Evolutionary conservation across 2,113 vertebrate species (phyloP).

Genomic region (Uropsilus gracilis): DNA sequence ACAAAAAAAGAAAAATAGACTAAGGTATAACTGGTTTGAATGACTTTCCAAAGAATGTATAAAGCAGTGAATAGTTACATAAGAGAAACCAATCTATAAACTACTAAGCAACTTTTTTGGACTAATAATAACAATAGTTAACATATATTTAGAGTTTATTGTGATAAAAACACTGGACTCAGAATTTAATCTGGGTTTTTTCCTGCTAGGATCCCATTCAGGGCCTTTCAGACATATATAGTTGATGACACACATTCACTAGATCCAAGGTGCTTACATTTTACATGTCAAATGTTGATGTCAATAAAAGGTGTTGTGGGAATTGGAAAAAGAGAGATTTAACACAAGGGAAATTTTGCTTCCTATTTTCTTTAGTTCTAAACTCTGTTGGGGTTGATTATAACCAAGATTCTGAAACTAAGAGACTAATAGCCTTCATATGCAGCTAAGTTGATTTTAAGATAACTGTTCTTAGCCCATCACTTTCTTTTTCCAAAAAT

Average conservation of each 20-base stretch:
- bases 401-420: not conserved
- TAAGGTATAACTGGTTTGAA: not conserved
- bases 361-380: not conserved
- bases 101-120: not conserved
- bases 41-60: constrained; percentile 30
- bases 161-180: not conserved
- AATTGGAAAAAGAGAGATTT: constrained; percentile 2
- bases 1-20: not conserved
- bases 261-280: not conserved
- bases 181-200: constrained; percentile 36
- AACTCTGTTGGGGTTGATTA: not conserved
- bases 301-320: not conserved
- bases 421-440: not conserved
- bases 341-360: constrained; percentile 9
- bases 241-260: not conserved
- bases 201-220: constrained; percentile 5
- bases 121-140: not conserved
- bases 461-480: constrained; percentile 5
- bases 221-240: not conserved
- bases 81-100: constrained; percentile 25
- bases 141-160: not conserved
- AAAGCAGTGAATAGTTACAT: not conserved
- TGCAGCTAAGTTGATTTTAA: not conserved
- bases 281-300: not conserved
- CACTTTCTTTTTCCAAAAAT: constrained; percentile 36